Base-by-base conservation (phyloP, 2,888 invertebrate genomes). In the Andrena trimmerana region DNA sequence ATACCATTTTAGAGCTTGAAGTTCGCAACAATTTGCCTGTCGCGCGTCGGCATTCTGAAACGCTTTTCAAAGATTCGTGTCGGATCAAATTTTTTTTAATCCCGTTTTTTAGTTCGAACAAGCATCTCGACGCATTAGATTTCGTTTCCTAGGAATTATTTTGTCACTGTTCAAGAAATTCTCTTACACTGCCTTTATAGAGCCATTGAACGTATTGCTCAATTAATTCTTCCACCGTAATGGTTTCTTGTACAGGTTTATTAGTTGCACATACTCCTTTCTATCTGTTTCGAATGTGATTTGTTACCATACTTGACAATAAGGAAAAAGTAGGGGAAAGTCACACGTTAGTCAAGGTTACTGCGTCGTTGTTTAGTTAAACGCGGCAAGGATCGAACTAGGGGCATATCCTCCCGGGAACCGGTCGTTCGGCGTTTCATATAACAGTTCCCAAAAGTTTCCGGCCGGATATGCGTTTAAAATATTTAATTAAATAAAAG, bases 141-240 rank as follows among this genome's bases (percentile, higher is more conserved):
- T 31, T 33, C 20, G 60, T 10, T 62, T 82, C 10, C 24, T 65
- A 48, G 52, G 5, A 48, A 74, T 73, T 66, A 42, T 71, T 85
- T 79, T 77, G 1, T 57, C 63, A 63, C 59, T 71, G 42, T 78
- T 78, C 79, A 24, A 72, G 68, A 57, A 66, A 75, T 81, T 82
- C 72, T 81, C 73, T 82, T 85, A 87, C 88, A 88, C 88, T 88
- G 88, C 87, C 88, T 86, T 73, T 36, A 73, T 85, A 85, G 84
- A 88, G 71, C 81, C 85, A 85, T 80, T 86, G 70, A 85, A 86
- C 77, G 50, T 85, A 81, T 84, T 87, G 87, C 87, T 88, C 87
- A 85, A 88, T 88, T 86, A 79, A 82, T 85, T 88, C 85, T 88
- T 87, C 85, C 87, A 81, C 62, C 77, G 54, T 63, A 60, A 81